A percentile compares a stretch with the other conserved stretches of the same genome.
These are phyloP conservation scores for Catagonus wagneri DNA, from an alignment of 2,113 vertebrate genomes.

Conservation along the genomic window DNA sequence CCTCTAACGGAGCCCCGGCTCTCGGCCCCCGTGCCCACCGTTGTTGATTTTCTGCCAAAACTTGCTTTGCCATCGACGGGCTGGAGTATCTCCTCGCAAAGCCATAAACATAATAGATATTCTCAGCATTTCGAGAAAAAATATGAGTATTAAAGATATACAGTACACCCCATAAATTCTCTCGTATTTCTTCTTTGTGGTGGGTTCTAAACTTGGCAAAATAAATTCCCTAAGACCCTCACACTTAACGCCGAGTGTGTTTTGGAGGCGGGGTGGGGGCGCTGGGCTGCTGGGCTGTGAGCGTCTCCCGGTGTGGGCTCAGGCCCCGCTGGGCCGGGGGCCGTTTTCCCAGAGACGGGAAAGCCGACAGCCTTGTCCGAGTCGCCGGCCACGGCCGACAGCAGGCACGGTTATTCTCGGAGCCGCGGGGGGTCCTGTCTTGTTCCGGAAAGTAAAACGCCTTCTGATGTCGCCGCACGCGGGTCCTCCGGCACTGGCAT, in stretches of 20 bases:
- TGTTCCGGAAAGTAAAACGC: neutral
- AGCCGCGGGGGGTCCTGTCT: neutral
- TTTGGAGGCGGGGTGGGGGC: constrained; percentile 44
- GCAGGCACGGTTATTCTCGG: neutral
- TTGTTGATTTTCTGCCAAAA: constrained; percentile 39
- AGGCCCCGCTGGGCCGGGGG: fast-evolving
- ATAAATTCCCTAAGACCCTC: constrained; percentile 80
- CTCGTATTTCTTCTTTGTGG: constrained; percentile 80
- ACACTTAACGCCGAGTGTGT: constrained; percentile 58
- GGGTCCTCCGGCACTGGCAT: fast-evolving
- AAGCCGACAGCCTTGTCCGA: no score
- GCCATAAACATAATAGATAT: constrained; percentile 75
- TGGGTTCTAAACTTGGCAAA: constrained; percentile 81
- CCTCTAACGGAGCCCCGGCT: fast-evolving
- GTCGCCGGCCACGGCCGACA: no score
- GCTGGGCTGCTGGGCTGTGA: fast-evolving
- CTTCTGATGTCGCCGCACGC: fast-evolving
- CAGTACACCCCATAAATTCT: constrained; percentile 77
- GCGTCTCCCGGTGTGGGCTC: fast-evolving
- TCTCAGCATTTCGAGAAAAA: constrained; percentile 75
- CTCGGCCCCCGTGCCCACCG: fast-evolving
- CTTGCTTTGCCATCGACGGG: neutral
- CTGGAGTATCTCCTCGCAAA: neutral
- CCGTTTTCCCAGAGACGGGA: fast-evolving
- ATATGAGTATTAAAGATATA: constrained; percentile 75